These are phyloP conservation scores for Zaprionus obscuricornis DNA, from an alignment of 2,888 invertebrate genomes.

Conservation along the genomic window DNA sequence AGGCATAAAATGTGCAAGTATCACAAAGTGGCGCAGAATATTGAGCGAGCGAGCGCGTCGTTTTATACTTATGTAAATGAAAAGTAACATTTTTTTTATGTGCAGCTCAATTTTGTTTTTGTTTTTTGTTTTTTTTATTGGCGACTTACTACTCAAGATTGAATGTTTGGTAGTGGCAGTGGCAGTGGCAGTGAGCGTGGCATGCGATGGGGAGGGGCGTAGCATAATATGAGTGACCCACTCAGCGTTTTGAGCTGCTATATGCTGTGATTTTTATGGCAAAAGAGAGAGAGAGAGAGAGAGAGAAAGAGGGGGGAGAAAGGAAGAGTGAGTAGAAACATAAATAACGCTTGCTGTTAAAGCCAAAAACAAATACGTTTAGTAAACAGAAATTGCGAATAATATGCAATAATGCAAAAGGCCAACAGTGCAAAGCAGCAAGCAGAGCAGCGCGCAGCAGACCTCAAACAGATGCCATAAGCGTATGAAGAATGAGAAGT, in stretches of 20 bases:
- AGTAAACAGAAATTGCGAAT: constrained; percentile 76
- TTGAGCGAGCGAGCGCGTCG: no score
- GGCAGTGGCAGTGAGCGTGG: constrained; percentile 16
- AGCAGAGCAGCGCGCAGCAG: no score
- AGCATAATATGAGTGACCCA: constrained; percentile 32
- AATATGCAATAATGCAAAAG: constrained; percentile 77
- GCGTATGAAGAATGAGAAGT: no score
- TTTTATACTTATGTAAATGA: constrained; percentile 66
- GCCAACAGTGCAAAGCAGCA: constrained; percentile 47
- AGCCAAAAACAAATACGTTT: constrained; percentile 72
- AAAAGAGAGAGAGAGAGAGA: not conserved
- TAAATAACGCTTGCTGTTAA: constrained; percentile 70
- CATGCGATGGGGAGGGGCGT: constrained; percentile 6
- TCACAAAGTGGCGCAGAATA: no score
- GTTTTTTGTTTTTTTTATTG: constrained; percentile 42
- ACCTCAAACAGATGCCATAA: no score
- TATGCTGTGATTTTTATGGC: constrained; percentile 46
- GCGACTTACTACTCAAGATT: constrained; percentile 35
- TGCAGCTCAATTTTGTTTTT: constrained; percentile 36
- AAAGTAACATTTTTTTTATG: constrained; percentile 66
- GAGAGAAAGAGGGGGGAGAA: not conserved
- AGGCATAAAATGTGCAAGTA: no score
- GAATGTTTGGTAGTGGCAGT: no score
- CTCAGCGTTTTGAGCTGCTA: no score
- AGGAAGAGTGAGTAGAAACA: constrained; percentile 17